Conservation (phyloP, 2,113 vertebrate species). For the Podilymbus podiceps region DNA sequence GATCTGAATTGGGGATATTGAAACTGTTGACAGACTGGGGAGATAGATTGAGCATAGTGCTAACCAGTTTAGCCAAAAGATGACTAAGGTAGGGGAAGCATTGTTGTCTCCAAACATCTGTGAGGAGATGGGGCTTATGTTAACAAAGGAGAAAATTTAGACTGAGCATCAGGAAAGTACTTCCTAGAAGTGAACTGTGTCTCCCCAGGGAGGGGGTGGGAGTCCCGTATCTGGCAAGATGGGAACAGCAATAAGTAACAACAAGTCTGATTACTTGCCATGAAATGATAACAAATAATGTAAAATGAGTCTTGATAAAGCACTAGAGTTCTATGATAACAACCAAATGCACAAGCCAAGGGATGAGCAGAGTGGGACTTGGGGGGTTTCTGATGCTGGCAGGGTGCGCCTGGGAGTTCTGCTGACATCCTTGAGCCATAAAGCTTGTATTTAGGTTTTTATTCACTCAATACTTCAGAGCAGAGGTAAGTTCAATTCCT, state of each 20-base stretch:
- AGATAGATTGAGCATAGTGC: not conserved
- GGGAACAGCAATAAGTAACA: not conserved
- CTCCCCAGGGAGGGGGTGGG: constrained; percentile 44
- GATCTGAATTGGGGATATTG: not conserved
- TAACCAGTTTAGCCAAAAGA: constrained; percentile 43
- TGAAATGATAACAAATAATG: constrained; percentile 18
- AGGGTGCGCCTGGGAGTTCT: not conserved
- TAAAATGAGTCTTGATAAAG: constrained; percentile 15
- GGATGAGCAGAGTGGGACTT: not conserved
- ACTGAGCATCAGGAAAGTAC: constrained; percentile 5
- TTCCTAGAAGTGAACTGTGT: constrained; percentile 43
- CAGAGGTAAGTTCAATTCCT: not conserved
- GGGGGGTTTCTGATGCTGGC: not conserved
- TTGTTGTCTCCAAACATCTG: constrained; percentile 49
- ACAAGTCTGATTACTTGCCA: not conserved
- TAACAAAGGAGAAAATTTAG: constrained; percentile 21
- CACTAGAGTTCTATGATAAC: not conserved
- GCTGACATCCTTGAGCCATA: not conserved
- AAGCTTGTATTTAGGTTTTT: not conserved
- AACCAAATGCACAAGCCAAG: not conserved
- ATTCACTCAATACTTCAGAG: not conserved
- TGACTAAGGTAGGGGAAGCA: constrained; percentile 22
- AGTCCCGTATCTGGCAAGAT: constrained; percentile 25
- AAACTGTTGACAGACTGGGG: constrained; percentile 1
- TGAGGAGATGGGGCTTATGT: not conserved